Conservation (phyloP, 2,797 vertebrate species). For the Sarcophilus harrisii region DNA sequence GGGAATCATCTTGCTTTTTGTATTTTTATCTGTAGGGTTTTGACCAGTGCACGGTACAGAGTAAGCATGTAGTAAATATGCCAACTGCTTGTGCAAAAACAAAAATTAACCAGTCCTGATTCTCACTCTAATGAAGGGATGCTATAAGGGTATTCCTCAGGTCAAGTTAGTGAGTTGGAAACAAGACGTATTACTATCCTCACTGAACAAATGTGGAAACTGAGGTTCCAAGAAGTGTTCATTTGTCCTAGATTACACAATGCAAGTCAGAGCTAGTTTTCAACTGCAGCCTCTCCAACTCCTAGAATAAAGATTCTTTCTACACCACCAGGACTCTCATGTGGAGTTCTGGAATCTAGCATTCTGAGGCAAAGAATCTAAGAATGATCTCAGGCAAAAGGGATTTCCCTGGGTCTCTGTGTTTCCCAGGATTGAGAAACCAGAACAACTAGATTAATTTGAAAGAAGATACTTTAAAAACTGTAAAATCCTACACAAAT, state of each 20-base stretch:
- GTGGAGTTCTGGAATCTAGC: background rate
- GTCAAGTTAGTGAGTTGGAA: background rate
- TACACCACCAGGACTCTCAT: background rate
- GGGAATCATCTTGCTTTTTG: background rate
- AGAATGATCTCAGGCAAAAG: background rate
- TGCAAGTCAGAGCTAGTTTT: background rate
- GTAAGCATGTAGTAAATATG: background rate
- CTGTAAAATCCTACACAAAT: background rate
- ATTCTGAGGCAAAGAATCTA: background rate
- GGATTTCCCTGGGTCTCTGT: background rate
- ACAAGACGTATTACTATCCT: background rate
- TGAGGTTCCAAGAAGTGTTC: background rate
- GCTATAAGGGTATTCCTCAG: background rate
- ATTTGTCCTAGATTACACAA: background rate
- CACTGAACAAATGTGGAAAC: background rate
- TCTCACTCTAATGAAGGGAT: background rate
- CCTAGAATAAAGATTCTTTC: background rate
- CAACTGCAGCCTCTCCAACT: background rate
- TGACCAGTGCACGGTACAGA: background rate
- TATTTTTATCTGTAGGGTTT: background rate
- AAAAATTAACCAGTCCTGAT: background rate
- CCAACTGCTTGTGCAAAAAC: background rate
- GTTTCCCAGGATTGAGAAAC: background rate
- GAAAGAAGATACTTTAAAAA: constrained; percentile 1
- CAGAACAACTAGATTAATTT: background rate